Evolutionary conservation across 2,797 vertebrate genomes (phyloP), one percentile per base, ranked within the genome.

Genomic region (Gallinago solitaria): DNA sequence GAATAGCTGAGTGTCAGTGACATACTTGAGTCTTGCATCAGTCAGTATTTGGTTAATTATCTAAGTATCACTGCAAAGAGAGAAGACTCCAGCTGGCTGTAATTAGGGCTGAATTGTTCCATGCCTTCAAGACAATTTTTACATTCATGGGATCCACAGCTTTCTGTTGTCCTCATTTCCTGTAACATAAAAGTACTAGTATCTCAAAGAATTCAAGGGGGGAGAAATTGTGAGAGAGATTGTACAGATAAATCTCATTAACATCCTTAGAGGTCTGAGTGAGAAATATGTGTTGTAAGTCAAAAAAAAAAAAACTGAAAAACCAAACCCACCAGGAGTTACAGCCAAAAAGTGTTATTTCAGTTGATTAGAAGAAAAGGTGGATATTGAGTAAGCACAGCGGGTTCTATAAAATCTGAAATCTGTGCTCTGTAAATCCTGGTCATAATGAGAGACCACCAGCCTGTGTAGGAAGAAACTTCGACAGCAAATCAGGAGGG

Each of bases 41-140:
- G 68, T 78, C 82, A 91, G 82, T 95, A 73, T 91, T 96, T 91
- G 73, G 91, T 92, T 97, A 94, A 95, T 96, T 76, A 88, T 88
- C 63, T 51, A 78, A 96, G 70, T 88, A 83, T 95, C 48, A 35
- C 69, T 96, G 83, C 79, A 94, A 91, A 91, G 75, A 65, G 93
- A 94, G 65, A 81, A 83, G 78, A 84, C 83, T 96, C 94, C 93
- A 96, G 86, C 94, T 97, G 97, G 74, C 79, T 96, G 56, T 95
- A 96, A 95, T 97, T 97, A 96, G 91, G 57, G 77, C 87, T 97
- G 83, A 82, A 95, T 95, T 97, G 78, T 97, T 97, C 92, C 83
- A 63, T 95, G 87, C 92, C 80, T 94, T 85, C 68, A 82, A 95
- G 85, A 95, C 67, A 89, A 25, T 95, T 97, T 95, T 96, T 94